These are phyloP conservation scores for Piaya cayana DNA, from an alignment of 2,113 vertebrate genomes.

Conservation along the genomic window DNA sequence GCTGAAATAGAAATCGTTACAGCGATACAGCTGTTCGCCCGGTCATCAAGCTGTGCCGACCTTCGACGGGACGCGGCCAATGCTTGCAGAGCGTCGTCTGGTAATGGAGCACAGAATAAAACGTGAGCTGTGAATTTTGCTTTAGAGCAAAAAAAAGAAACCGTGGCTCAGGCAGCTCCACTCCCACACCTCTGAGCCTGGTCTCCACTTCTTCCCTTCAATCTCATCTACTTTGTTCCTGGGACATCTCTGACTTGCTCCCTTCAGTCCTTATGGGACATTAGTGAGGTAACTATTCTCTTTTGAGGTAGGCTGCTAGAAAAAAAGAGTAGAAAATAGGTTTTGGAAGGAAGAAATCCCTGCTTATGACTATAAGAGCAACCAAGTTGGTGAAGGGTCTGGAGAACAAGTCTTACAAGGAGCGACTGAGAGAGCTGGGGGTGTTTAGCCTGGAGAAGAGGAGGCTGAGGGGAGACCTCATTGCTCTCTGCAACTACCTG, in stretches of 20 bases:
- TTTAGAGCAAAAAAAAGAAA: not conserved
- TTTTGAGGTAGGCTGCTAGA: not conserved
- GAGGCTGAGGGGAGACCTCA: too few species aligned
- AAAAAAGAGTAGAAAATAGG: not conserved
- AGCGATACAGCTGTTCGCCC: constrained; percentile 1
- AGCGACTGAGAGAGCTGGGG: too few species aligned
- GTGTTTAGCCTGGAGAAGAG: too few species aligned
- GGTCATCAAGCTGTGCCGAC: not conserved
- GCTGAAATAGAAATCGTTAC: not conserved
- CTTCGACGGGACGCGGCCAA: rapidly evolving
- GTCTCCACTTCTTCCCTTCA: not conserved
- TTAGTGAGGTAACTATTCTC: not conserved
- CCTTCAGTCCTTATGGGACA: not conserved
- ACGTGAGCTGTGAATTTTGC: not conserved
- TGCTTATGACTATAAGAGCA: not conserved
- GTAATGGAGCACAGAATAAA: not conserved
- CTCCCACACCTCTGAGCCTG: not conserved
- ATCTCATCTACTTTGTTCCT: not conserved
- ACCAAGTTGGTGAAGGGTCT: too few species aligned
- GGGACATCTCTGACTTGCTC: not conserved
- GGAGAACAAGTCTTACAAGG: too few species aligned
- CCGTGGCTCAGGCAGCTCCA: not conserved
- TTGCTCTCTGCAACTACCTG: too few species aligned
- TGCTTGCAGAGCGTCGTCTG: rapidly evolving
- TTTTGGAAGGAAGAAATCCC: not conserved